Evolutionary conservation across 2,113 vertebrate species (phyloP), one percentile per base, ranked within the genome.

Genomic region (Cynopterus brachyotis): DNA sequence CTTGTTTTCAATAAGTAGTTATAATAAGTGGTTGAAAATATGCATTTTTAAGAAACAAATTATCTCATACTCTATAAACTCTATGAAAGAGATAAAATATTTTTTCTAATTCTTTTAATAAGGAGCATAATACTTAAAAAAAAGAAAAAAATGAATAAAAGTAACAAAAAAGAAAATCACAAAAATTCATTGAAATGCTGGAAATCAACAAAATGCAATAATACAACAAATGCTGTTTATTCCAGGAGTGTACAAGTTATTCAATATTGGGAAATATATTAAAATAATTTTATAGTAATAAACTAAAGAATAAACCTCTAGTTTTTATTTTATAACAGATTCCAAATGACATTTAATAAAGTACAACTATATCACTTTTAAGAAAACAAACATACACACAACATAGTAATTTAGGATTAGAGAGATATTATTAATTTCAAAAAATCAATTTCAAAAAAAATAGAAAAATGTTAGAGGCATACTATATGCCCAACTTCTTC

Each of bases 91-190:
- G 30, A 37, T 57, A 73, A 45, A 40, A 67, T 1, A 83, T 60
- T 82, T 84, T 84, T 78, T 42, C 53, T 86, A 13, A 82, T 73
- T 95, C n/a, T 80, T 75, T 92, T 85, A 69, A 42, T 92, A 17
- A 80, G 78, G 78, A 73, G 5, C 2, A 35, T 64, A 84, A 80
- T 66, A 35, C 13, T 67, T 55, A 73, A 70, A 62, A 35, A 40
- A 19, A 20, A 50, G 2, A 70, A 5, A 53, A 88, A 35, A 30
- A 32, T 42, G 70, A 50, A 72, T 78, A 70, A 90, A 83, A 45
- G 42, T 57, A 82, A 9, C n/a, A 72, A 17, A 60, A 92, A 92
- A 35, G 16, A 84, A 87, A 69, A 87, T 78, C 30, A 20, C 26
- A 76, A 73, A 94, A 92, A 69, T n/a, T 85, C 26, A 69, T 69